Evolutionary conservation across 1,140 invertebrate species (phyloP), one percentile per base, ranked within the genome.

Genomic region (Paracyclopina nana): DNA sequence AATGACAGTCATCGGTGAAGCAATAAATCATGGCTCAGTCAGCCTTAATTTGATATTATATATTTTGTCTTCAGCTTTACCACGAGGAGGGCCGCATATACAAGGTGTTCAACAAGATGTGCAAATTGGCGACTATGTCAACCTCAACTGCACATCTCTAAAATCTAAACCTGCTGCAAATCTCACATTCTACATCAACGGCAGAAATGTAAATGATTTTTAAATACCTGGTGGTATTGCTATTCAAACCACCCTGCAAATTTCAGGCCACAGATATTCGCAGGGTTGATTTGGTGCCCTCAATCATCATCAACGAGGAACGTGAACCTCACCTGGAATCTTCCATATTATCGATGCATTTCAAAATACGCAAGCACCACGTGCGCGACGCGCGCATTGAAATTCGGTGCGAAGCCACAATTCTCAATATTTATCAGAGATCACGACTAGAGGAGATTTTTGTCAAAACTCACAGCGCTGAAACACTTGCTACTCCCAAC

Each of bases 141-240:
- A 28, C 4, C 25, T 76, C 27, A 80, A 80, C 61, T 85, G 82
- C 63, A 76, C 72, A 43, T 74, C 77, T n/a, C 70, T 74, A 24
- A 62, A 62, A 18, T 68, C 68, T 12, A 68, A 62, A 55, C 68
- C 68, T 6, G 59, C 63, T 0, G 64, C 65, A 30, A 59, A 55
- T n/a, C 56, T 70, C 18, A 63, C 54, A 25, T 69, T 67, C 59
- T 59, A 57, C 42, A 59, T 67, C 55, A 67, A 67, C 52, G 62
- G 61, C 31, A 46, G 54, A 20, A 41, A 52, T 50, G 57, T 58
- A 11, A 42, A 52, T 9, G 16, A n/a, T 8, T 9, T 43, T 8
- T 43, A 14, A 8, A 16, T 8, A 8, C 16, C 9, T 18, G 16
- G 16, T 18, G 41, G n/a, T 9, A n/a, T n/a, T 9, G n/a, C 20